phyloP scores from a whole-genome alignment of 2,888 invertebrate genomes.

The Acanthopleura granulata region DNA sequence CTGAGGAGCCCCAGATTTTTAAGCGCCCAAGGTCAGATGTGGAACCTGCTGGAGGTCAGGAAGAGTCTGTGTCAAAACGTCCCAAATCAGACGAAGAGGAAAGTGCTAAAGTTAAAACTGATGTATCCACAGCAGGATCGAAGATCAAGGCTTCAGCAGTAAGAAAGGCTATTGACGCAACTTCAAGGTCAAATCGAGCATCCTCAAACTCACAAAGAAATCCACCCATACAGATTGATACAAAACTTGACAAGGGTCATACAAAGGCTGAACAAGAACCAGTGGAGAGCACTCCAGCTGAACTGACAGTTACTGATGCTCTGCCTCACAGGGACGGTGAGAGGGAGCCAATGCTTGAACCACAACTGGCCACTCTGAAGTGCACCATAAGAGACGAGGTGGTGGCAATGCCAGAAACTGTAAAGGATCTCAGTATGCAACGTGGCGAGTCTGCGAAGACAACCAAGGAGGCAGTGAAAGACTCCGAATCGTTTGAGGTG shows the following conservation, averaged over 20 bases:
- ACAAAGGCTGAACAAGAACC: not conserved
- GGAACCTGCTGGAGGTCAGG: not conserved
- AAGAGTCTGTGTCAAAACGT: not conserved
- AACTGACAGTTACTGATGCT: not conserved
- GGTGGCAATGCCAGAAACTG: not conserved
- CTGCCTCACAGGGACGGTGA: not conserved
- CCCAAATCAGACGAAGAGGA: conserved; percentile 11
- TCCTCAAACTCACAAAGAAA: not conserved
- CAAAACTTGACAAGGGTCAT: not conserved
- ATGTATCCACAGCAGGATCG: not conserved
- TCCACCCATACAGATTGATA: not conserved
- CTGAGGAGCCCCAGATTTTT: not conserved
- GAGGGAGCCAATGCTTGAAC: not conserved
- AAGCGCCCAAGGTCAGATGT: not conserved
- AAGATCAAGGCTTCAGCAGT: not conserved
- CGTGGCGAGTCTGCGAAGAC: no score
- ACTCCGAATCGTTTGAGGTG: no score
- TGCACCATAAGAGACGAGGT: not conserved
- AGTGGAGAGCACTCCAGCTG: not conserved
- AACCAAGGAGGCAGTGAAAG: no score
- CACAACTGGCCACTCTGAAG: conserved; percentile 1
- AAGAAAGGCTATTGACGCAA: not conserved
- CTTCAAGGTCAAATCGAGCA: not conserved
- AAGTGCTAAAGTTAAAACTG: not conserved
- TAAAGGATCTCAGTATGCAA: no score